Evolutionary conservation across 2,888 invertebrate genomes (phyloP), one percentile per base, ranked within the genome.

Genomic region (Clitarchus hookeri): DNA sequence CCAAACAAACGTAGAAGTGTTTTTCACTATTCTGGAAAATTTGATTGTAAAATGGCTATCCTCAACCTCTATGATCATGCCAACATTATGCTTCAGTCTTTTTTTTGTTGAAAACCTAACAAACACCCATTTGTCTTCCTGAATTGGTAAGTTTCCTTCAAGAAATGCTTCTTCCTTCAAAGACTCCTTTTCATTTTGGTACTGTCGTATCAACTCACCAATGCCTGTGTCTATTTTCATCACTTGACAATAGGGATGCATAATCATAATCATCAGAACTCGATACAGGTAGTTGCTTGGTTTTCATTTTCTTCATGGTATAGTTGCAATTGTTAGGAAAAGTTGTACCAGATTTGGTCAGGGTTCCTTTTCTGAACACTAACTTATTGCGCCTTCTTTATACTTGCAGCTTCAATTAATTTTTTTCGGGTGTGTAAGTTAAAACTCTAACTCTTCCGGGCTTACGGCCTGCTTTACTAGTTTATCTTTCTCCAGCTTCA

Each of bases 41-140:
- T 80, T 80, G 16, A 80, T 27, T 11, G 80, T 80, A 80, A 8
- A 23, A 12, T 13, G 80, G 27, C 3, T 4, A 80, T 80, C 26
- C 23, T 44, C 19, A 23, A 27, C 80, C n/a, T 23, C 80, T 80
- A 80, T 36, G 44, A 80, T 80, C 25, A 80, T 12, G 13, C 26
- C 80, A 80, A 80, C 26, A 80, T 80, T 25, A 80, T 80, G 80
- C 27, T 80, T 80, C 16, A 80, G 26, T 11, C 26, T 80, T 26
- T 26, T 80, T 65, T 44, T 80, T 80, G 12, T 80, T 80, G 26
- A 80, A 26, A 80, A 80, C 27, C 23, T 80, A 80, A 80, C 80
- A 36, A 26, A 19, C 27, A 80, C 80, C 80, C 80, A 80, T 80
- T 80, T 80, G 26, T 6, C 80, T 6, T 80, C 25, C 19, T 80